Percentiles rank a stretch among this genome's conserved stretches.
phyloP scores from a whole-genome alignment of 2,113 vertebrate genomes.

The Eurystomus gularis region DNA sequence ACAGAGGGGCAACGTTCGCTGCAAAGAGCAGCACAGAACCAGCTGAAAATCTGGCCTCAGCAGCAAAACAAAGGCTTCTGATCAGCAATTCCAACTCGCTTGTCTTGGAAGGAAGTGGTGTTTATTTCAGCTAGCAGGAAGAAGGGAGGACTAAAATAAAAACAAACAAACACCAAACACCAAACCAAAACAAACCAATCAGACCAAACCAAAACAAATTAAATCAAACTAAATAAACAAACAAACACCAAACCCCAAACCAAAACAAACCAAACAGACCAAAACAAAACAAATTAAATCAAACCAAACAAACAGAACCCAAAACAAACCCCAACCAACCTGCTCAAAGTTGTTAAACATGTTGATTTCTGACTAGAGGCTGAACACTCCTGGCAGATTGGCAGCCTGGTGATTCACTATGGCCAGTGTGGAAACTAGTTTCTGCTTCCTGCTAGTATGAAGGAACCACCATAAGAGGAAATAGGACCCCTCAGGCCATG shows the following conservation, averaged over 20 bases:
- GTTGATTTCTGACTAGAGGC: not conserved
- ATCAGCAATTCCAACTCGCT: not conserved
- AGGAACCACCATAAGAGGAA: not conserved
- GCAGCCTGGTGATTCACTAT: not conserved
- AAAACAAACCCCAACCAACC: not conserved
- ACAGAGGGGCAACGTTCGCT: not conserved
- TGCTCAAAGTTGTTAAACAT: not conserved
- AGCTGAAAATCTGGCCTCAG: not conserved
- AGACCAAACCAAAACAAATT: not conserved
- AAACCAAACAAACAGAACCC: not conserved
- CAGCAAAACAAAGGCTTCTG: not conserved
- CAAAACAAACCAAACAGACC: not conserved
- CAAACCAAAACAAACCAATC: not conserved
- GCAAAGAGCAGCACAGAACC: not conserved
- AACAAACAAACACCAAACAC: accelerated
- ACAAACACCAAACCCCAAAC: not conserved
- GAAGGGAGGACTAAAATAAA: not conserved
- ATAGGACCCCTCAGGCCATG: not conserved
- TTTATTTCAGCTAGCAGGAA: not conserved
- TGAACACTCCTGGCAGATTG: not conserved
- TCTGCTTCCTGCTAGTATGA: not conserved
- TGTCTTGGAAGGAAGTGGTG: not conserved
- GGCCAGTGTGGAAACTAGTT: not conserved
- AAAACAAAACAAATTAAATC: not conserved
- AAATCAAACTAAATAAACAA: not conserved